Conservation (phyloP, 2,888 invertebrate genomes). For the Anthophora plumipes region DNA sequence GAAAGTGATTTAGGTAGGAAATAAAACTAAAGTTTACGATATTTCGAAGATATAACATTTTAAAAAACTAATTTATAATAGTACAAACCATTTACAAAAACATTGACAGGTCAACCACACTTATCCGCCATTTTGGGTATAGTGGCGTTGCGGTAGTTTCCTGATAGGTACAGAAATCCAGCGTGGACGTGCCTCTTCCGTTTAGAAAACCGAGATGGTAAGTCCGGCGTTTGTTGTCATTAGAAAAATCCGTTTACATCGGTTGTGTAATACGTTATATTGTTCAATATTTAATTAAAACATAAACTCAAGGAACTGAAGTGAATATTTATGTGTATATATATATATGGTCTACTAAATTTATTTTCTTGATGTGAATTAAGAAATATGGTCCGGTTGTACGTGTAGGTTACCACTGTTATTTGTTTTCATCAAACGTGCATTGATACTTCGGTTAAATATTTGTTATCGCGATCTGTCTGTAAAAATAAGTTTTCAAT, state of each 20-base stretch:
- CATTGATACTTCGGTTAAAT: background rate
- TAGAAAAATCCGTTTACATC: slow-evolving; percentile 78
- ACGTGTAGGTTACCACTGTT: background rate
- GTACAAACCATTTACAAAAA: background rate
- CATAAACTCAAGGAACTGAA: slow-evolving; percentile 60
- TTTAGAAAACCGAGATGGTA: slow-evolving; percentile 81
- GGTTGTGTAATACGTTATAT: slow-evolving; percentile 23
- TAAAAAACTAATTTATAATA: background rate
- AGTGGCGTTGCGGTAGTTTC: slow-evolving; percentile 57
- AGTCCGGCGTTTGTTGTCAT: slow-evolving; percentile 69
- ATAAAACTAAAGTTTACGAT: background rate
- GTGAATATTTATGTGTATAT: slow-evolving; percentile 59
- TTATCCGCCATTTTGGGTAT: slow-evolving; percentile 46
- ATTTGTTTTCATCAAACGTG: background rate
- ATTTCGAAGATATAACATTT: background rate
- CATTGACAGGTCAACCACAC: background rate
- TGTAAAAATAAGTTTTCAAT: background rate
- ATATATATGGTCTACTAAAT: slow-evolving; percentile 53
- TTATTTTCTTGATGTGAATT: slow-evolving; percentile 15
- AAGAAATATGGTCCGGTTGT: slow-evolving; percentile 22
- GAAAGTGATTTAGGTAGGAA: background rate
- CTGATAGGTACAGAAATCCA: slow-evolving; percentile 45
- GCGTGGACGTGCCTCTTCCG: slow-evolving; percentile 75
- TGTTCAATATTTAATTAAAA: slow-evolving; percentile 45
- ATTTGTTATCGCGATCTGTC: background rate